Evolutionary conservation across 1,140 invertebrate species (phyloP), one percentile per base, ranked within the genome.

Genomic region (Scaptomyza montana): DNA sequence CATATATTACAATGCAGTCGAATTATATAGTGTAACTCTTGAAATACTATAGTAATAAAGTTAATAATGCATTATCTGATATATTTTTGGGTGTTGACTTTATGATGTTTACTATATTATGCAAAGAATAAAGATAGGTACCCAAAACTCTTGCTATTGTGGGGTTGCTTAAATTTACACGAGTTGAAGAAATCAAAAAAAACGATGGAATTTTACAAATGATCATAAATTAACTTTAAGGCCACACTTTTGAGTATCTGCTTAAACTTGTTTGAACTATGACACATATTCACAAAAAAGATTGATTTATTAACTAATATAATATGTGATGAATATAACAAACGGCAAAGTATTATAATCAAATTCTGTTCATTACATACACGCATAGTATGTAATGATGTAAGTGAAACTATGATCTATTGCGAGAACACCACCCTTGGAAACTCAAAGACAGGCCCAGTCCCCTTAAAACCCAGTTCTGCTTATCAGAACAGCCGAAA

Each of bases 401-500:
- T n/a, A n/a, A 43, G 39, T 5, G 12, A 6, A n/a, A n/a, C n/a
- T 12, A 43, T 5, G 39, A 43, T 12, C 39, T 12, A 4, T n/a
- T 3, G n/a, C 8, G 12, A 43, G 39, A 43, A 43, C 33, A 9
- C 33, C 33, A 8, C 8, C 7, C 30, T 33, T 6, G 12, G 5
- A 12, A 41, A 41, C 3, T 12, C 39, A 43, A 5, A 1, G 39
- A 5, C 39, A 39, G 2, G 36, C 39, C 39, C 39, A 39, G 10
- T 12, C 21, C 46, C 16, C 16, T 21, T 51, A 60, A 12, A 12
- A 16, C 21, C 3, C 16, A 60, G 39, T n/a, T 12, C 2, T 43
- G 21, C 63, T 66, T 72, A 72, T 66, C 62, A 5, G 25, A 30
- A 16, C 43, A 68, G 60, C 57, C 25, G 54, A 41, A 28, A 64